Evolutionary conservation across 2,888 invertebrate species (phyloP).

Genomic region (Chrysomela aeneicollis): DNA sequence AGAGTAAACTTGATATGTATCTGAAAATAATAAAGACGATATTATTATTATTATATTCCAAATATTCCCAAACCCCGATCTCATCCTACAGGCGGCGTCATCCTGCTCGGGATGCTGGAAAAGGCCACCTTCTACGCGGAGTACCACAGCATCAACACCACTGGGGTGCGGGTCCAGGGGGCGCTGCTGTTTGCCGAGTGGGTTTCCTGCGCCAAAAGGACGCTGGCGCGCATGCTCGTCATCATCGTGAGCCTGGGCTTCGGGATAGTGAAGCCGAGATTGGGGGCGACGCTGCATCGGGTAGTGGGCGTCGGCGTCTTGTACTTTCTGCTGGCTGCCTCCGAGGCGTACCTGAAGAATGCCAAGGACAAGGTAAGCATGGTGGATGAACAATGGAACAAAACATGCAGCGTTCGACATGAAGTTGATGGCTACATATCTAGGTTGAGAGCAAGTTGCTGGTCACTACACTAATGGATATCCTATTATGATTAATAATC

Average conservation of each 20-base stretch:
- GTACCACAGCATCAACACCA: slow-evolving; percentile 79
- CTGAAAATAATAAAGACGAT: too few relatives aligned
- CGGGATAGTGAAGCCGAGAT: slow-evolving; percentile 92
- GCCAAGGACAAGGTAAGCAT: slow-evolving; percentile 70
- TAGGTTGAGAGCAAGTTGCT: too few relatives aligned
- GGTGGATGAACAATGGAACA: too few relatives aligned
- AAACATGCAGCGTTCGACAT: too few relatives aligned
- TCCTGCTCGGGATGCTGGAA: slow-evolving; percentile 85
- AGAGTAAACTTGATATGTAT: too few relatives aligned
- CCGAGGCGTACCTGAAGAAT: slow-evolving; percentile 85
- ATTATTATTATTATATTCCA: too few relatives aligned
- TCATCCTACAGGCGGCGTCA: too few relatives aligned
- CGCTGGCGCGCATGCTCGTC: slow-evolving; percentile 91
- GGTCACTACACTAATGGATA: too few relatives aligned
- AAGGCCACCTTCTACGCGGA: slow-evolving; percentile 92
- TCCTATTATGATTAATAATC: too few relatives aligned
- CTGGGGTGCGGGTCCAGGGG: slow-evolving; percentile 70
- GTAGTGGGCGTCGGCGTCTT: slow-evolving; percentile 84
- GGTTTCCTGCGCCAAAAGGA: slow-evolving; percentile 89
- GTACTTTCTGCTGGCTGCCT: slow-evolving; percentile 84
- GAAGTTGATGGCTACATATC: too few relatives aligned
- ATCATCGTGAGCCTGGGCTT: slow-evolving; percentile 95
- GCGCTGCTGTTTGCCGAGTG: slow-evolving; percentile 88
- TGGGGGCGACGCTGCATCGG: slow-evolving; percentile 88
- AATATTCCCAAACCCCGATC: too few relatives aligned